phyloP scores from a whole-genome alignment of 2,797 vertebrate genomes.

The Bradypodion ventrale region DNA sequence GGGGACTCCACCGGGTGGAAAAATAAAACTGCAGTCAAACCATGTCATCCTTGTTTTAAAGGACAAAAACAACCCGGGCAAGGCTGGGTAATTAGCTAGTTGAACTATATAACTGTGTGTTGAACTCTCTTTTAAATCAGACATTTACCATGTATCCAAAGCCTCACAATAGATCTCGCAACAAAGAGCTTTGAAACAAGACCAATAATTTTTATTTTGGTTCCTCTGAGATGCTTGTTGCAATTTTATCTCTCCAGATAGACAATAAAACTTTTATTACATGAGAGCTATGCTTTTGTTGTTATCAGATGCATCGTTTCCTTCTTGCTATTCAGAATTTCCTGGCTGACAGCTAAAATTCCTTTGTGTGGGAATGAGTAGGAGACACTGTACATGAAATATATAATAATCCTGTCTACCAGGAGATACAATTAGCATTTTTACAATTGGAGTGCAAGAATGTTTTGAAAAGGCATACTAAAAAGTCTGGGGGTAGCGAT shows the following conservation, averaged over 20 bases:
- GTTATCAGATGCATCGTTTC: constrained; percentile 46
- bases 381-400: constrained; percentile 51
- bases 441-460: constrained; percentile 55
- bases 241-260: constrained; percentile 41
- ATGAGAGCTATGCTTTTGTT: constrained; percentile 41
- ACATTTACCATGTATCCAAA: background rate
- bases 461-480: constrained; percentile 58
- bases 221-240: constrained; percentile 27
- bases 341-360: constrained; percentile 51
- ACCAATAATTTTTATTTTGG: constrained; percentile 30
- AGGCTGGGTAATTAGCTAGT: no score
- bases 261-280: constrained; percentile 43
- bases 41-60: no score
- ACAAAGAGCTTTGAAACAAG: constrained; percentile 38
- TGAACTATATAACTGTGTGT: background rate
- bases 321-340: constrained; percentile 45
- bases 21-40: no score
- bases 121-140: background rate
- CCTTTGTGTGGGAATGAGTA: constrained; percentile 54
- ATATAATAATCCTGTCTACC: constrained; percentile 57
- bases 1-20: no score
- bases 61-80: no score
- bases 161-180: background rate
- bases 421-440: constrained; percentile 59
- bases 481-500: constrained; percentile 59